Evolutionary conservation across 2,113 vertebrate species (phyloP).

Genomic region (Murina feae): DNA sequence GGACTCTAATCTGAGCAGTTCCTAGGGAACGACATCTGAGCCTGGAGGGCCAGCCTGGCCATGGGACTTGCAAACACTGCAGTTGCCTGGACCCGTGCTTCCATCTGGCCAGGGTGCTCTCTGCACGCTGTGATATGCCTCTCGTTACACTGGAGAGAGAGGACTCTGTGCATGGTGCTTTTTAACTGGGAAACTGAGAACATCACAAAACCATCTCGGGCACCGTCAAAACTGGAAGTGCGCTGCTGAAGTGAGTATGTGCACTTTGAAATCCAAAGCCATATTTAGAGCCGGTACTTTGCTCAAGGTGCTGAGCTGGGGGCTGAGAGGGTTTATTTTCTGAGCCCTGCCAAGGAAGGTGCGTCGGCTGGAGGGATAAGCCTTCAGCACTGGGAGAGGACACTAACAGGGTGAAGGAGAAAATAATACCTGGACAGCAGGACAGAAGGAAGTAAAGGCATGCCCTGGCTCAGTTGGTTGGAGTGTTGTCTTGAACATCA

Average conservation of each 20-base stretch:
- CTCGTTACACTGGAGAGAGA: not conserved
- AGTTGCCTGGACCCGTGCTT: not conserved
- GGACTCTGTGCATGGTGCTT: not conserved
- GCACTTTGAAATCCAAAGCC: not conserved
- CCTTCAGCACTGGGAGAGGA: not conserved
- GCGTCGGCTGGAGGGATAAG: not conserved
- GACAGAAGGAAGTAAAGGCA: not conserved
- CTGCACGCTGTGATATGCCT: not conserved
- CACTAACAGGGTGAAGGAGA: not conserved
- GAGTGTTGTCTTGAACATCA: no score
- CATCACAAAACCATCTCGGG: not conserved
- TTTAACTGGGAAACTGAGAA: not conserved
- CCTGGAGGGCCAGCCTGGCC: not conserved
- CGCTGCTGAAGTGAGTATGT: not conserved
- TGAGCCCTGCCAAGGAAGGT: not conserved
- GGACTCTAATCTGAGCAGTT: not conserved
- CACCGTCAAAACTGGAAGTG: not conserved
- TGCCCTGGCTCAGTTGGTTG: no score
- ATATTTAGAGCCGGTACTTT: not conserved
- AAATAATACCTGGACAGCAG: rapidly evolving
- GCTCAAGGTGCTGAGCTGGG: not conserved
- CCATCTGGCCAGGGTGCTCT: not conserved
- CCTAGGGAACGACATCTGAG: not conserved
- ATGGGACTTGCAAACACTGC: not conserved
- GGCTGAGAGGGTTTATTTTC: not conserved